Base-by-base conservation (phyloP, 1,140 invertebrate species). In the Calephelis nemesis region DNA sequence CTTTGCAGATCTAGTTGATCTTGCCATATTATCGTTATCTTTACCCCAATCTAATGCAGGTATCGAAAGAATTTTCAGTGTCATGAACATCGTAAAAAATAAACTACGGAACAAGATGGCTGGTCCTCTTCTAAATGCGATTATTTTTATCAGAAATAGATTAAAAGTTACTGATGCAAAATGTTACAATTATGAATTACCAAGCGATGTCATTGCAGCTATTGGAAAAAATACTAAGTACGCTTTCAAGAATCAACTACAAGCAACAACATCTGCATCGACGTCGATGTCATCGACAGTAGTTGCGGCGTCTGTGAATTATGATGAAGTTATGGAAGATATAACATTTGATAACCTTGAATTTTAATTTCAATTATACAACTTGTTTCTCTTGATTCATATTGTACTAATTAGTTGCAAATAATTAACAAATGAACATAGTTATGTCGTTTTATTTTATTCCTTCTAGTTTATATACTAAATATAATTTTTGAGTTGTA, bases 1-100 rank as follows among this genome's bases (percentile, higher is more conserved):
- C 50, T 67, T 60, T 67, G 65, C 12, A 67, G 52, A 67, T 58
- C 50, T 67, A 67, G 65, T 67, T 58, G 65, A 67, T 60, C 65
- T 58, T 58, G 65, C 65, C 50, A 67, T 67, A 67, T 67, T 50
- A 42, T 58, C 50, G 65, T 19, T 19, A 19, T 19, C 15, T 19
- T 19, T 19, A 19, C 15, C 15, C 15, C 15, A 19, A 19, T 19
- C 15, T 19, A 19, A 19, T 19, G 15, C 15, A 19, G 15, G 15
- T 19, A 19, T 19, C 15, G 15, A 67, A 58, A 67, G 39, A 67
- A 67, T 60, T 47, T 63, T 63, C 40, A 63, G 40, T 47, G 62
- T 63, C 62, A 63, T 63, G 42, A 63, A 63, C 62, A 62, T 49
- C 48, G 48, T 49, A 49, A 49, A 49, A 49, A 49, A 49, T 49